Evolutionary conservation across 2,113 vertebrate species (phyloP), one percentile per base, ranked within the genome.

Genomic region (Mormoops blainvillei): DNA sequence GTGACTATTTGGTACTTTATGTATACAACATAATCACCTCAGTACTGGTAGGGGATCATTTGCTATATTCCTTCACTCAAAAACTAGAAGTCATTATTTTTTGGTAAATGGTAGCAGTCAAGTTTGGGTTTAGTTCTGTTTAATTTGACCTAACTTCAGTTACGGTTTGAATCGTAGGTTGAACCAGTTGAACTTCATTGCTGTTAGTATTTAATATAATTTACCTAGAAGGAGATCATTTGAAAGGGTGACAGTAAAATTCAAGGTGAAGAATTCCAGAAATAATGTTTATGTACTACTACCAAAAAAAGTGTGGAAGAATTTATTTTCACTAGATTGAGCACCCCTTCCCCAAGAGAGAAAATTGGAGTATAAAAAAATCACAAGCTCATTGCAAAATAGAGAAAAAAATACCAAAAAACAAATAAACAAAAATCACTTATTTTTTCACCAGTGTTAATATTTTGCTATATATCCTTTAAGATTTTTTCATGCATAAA

Each of bases 201-300:
- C 52, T 92, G 52, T 90, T 92, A 74, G 87, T 87, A 89, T 89
- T 89, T 97, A 14, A 87, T 94, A 54, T 78, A 77, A 85, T 90
- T 96, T 95, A 48, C 89, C 58, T 82, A 95, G 45, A 93, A 88
- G 68, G 86, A 97, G n/a, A 61, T 77, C 31, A 82, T 68, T 71
- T 94, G 91, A 96, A 73, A 90, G 20, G 28, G 36, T 78, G 3
- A 81, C 58, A 88, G n/a, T 87, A 89, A 87, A 78, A 95, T 74
- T 90, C 76, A 89, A 41, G 56, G 33, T 48, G 52, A 91, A 12
- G 71, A 61, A 65, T 67, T 81, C 12, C 45, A 94, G 61, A 94
- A 87, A 70, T 41, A 76, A 13, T 76, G 8, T 80, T 20, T 63
- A 7, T 80, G 11, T 56, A 77, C 20, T 92, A 7, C 78, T 78